Base-by-base conservation (phyloP, 1,140 invertebrate genomes). In the Lutraria rhynchaena region DNA sequence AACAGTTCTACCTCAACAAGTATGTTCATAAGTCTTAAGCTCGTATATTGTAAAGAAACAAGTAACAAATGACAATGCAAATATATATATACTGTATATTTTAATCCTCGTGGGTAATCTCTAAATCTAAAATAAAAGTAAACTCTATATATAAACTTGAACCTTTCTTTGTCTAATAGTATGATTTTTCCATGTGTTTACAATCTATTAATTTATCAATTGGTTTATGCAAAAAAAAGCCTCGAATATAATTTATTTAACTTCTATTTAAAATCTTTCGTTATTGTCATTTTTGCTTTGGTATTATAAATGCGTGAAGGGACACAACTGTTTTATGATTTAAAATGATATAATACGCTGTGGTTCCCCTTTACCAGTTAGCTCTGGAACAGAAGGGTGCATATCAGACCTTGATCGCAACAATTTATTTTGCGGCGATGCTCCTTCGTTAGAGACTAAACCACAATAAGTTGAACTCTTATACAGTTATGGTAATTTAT, bases 1-100 rank as follows among this genome's bases (percentile, higher is more conserved):
- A 51, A 31, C 63, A 67, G 24, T 67, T 67, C 63, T 67, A 67
- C 22, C 63, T 67, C n/a, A 67, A 67, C 41, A 67, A 67, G 63
- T 67, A 49, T 29, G 63, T 31, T 19, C 5, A 19, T 55, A 7
- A 11, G n/a, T 55, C 17, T 27, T 22, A 22, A 4, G n/a, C n/a
- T n/a, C n/a, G 44, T 49, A 11, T 19, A 49, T 11, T 49, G 44
- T 19, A 9, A 9, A 9, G 9, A 46, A 11, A 19, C 9, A 11
- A 46, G 19, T 46, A 19, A 46, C 44, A 46, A 9, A 11, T 46
- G 19, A 19, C 9, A 11, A 11, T 46, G 9, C 44, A 11, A 9
- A 11, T 46, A 19, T 46, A 9, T 46, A 46, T 46, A 9, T 46
- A 19, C 19, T 19, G 9, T 9, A 46, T 11, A 46, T 9, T 46